Evolutionary conservation across 1,140 invertebrate species (phyloP).

Genomic region (Penaeus japonicus): DNA sequence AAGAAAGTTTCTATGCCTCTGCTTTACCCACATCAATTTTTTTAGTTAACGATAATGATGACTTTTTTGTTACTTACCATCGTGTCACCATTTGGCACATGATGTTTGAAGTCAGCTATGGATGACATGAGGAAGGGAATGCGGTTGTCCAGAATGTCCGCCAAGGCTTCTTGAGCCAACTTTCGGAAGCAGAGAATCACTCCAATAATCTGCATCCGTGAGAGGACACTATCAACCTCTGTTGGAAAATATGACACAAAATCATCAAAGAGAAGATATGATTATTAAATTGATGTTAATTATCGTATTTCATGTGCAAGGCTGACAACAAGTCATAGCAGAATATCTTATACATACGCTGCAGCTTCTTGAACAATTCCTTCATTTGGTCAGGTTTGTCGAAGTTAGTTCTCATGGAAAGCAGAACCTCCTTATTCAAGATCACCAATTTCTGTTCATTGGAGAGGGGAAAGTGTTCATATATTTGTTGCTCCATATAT

Average conservation of each 20-base stretch:
- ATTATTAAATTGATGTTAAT: too few relatives aligned
- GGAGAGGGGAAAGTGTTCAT: too few relatives aligned
- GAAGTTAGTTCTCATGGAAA: constrained; percentile 92
- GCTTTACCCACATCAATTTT: constrained; percentile 82
- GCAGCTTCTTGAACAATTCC: constrained; percentile 90
- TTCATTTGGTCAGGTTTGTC: constrained; percentile 98
- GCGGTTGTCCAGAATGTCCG: constrained; percentile 91
- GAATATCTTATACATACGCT: constrained; percentile 61
- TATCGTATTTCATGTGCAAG: too few relatives aligned
- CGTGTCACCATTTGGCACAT: constrained; percentile 88
- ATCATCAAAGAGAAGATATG: neutral
- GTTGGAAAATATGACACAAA: neutral
- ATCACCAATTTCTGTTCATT: constrained; percentile 79
- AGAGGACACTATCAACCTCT: constrained; percentile 60
- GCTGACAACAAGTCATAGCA: neutral
- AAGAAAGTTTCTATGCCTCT: constrained; percentile 94
- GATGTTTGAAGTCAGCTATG: constrained; percentile 92
- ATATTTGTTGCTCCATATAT: too few relatives aligned
- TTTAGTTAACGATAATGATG: neutral
- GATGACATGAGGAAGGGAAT: constrained; percentile 97
- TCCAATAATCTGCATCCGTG: constrained; percentile 93
- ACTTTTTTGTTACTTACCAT: constrained; percentile 71
- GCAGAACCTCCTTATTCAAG: constrained; percentile 90
- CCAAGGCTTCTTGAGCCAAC: constrained; percentile 89
- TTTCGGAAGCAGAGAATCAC: constrained; percentile 96